Base-by-base conservation (phyloP, 2,888 invertebrate species). In the Dolomedes plantarius region DNA sequence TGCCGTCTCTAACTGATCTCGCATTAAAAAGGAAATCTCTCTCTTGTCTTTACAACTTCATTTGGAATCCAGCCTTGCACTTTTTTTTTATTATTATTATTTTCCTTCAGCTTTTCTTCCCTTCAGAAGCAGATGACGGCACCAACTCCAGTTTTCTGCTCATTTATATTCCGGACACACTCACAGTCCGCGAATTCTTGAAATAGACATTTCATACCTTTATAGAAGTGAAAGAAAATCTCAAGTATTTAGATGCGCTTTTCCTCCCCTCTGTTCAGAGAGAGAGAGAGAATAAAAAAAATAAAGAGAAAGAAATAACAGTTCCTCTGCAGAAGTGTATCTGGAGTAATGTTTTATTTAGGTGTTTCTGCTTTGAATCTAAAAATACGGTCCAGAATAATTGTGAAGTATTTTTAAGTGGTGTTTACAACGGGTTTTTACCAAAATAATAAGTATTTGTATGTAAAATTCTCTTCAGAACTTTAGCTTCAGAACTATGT, bases 161-260 rank as follows among this genome's bases (percentile, higher is more conserved):
- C 41, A 46, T 46, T 46, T 46, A 46, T 46, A 46, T 46, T 46
- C 41, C 16, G 16, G 16, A 1, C 16, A 46, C 41, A n/a, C n/a
- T n/a, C n/a, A n/a, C n/a, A 46, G 41, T 2, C 16, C 16, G 41
- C 2, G 41, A 46, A 46, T 46, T 46, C 41, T 46, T 46, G 41
- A 46, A 46, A 46, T 46, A 46, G 41, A 46, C 41, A 46, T 46
- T 13, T 46, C 41, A 46, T 46, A 46, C 41, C 41, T 46, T 46
- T 13, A 46, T 2, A 46, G 13, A 46, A 46, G 41, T 46, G 41
- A 13, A 13, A 46, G 41, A 13, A 46, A 46, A 46, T 46, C 41
- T 46, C 2, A 16, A 46, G 41, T 46, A 46, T 46, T 46, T 46
- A 46, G 41, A 46, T 46, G 41, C 41, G 16, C 41, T 46, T 46